phyloP scores from a whole-genome alignment of 2,797 vertebrate genomes.

The Rhodeus uyekii region DNA sequence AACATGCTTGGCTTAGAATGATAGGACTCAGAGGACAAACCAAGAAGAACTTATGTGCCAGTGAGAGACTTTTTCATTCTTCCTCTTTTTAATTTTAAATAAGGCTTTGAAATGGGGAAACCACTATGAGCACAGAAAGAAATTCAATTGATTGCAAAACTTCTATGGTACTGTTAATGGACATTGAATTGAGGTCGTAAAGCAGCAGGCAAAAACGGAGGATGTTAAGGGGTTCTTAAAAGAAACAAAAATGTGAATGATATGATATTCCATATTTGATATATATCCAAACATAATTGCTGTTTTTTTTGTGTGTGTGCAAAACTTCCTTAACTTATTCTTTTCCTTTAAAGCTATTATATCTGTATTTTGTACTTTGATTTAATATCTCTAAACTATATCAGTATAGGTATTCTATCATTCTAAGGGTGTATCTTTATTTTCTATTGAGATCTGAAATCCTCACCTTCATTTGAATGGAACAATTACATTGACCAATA shows the following conservation, averaged over 20 bases:
- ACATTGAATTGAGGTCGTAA: neutral
- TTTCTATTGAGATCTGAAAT: conserved; percentile 20
- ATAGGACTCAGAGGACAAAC: conserved; percentile 20
- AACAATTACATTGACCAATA: conserved; percentile 32
- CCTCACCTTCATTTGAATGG: conserved; percentile 10
- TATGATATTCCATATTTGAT: conserved; percentile 59
- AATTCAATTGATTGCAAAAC: conserved; percentile 29
- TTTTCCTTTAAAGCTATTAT: conserved; percentile 67
- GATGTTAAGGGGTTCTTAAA: neutral
- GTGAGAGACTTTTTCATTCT: conserved; percentile 34
- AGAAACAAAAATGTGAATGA: conserved; percentile 29
- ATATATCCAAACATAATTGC: conserved; percentile 67
- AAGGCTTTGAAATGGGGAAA: conserved; percentile 33
- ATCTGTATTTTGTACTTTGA: conserved; percentile 80
- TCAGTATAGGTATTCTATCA: neutral
- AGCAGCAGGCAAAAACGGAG: neutral
- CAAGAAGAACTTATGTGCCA: conserved; percentile 41
- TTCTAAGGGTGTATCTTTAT: conserved; percentile 6
- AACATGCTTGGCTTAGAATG: conserved; percentile 30
- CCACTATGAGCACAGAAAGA: conserved; percentile 46
- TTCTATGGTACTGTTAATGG: conserved; percentile 36
- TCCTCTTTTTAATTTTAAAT: conserved; percentile 8
- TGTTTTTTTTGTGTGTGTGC: conserved; percentile 15
- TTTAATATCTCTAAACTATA: conserved; percentile 64
- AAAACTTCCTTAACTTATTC: conserved; percentile 60